These are phyloP conservation scores for Recurvirostra avosetta DNA, from an alignment of 2,113 vertebrate species.

Conservation along the genomic window DNA sequence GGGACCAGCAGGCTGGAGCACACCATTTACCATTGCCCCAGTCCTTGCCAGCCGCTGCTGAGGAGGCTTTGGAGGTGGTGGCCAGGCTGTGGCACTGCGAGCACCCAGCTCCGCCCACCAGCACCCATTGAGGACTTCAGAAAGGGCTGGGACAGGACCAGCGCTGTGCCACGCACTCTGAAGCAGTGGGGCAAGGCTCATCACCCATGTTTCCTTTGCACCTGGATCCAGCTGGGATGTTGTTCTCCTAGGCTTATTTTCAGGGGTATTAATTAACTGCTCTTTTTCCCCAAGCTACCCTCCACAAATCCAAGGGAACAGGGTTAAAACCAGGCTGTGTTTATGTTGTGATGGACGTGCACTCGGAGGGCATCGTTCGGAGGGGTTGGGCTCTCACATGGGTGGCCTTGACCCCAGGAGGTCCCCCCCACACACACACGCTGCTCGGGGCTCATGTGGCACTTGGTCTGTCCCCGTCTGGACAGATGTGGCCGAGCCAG, in stretches of 20 bases:
- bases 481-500: fast-evolving
- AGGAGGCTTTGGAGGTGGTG: neutral
- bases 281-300: neutral
- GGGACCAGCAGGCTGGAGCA: neutral
- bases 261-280: neutral
- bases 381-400: fast-evolving
- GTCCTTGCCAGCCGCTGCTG: neutral
- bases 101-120: neutral
- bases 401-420: neutral
- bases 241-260: neutral
- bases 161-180: neutral
- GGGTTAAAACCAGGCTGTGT: neutral
- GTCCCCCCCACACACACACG: fast-evolving
- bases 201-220: neutral
- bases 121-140: neutral
- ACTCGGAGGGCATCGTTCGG: fast-evolving
- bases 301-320: neutral
- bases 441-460: neutral
- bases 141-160: neutral
- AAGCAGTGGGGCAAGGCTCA: neutral
- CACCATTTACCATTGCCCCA: fast-evolving
- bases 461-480: neutral
- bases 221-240: neutral
- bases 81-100: neutral
- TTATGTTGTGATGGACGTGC: neutral